Base-by-base conservation (phyloP, 2,888 invertebrate genomes). In the Noctua janthe region DNA sequence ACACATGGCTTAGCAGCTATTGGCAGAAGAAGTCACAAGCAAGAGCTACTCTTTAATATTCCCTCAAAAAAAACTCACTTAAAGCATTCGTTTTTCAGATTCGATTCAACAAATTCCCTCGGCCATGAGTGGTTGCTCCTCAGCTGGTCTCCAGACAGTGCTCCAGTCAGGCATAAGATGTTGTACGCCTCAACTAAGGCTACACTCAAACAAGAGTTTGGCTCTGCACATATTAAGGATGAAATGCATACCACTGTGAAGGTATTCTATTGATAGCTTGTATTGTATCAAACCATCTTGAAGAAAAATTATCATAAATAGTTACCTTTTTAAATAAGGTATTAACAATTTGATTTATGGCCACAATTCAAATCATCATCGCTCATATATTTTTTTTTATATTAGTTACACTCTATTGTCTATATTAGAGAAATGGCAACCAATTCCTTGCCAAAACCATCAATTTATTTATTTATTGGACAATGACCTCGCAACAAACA, bases 121-220 rank as follows among this genome's bases (percentile, higher is more conserved):
- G 99, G 99, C 0, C 98, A 98, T 94, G 98, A 99, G 91, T 99
- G 99, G 99, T 94, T 99, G 15, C 97, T 99, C 76, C 98, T 99
- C 76, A 98, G 98, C 90, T 99, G 99, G 99, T 99, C 98, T 0
- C 99, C 99, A 0, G 99, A 99, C 92, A 98, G 97, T 79, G 98
- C 99, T 0, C 98, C 98, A 0, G 98, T 99, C 7, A 97, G 99
- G 80, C 98, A 99, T 92, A 99, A 99, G 96, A 99, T 99, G 99
- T 97, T 99, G 76, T 99, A 99, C 92, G 99, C 99, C 0, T 99
- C 99, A 0, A 99, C 99, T 0, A 99, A 99, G 95, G 99, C 99
- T 1, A 99, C 99, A 0, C 97, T 99, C 51, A 99, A 99, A 94
- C 98, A 98, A 92, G 99, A 99, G 94, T 99, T 99, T 95, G 99